Conservation (phyloP, 2,113 vertebrate species). For the Pelecanoides urinatrix region DNA sequence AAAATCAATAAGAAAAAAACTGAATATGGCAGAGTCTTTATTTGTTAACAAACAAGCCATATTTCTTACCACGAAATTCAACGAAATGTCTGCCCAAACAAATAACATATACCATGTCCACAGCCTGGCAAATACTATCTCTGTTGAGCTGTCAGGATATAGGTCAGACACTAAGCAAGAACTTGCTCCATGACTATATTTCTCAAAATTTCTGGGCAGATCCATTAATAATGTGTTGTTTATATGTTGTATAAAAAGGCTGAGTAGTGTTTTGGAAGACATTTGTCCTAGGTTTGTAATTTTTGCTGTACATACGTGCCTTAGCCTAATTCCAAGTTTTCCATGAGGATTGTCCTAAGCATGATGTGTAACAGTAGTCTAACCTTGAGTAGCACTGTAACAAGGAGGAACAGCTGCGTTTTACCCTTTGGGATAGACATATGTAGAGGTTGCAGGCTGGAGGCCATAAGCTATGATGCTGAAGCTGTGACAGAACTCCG, state of each 20-base stretch:
- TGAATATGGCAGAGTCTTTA: not conserved
- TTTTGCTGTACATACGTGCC: not conserved
- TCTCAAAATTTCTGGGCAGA: not conserved
- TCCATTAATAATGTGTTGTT: not conserved
- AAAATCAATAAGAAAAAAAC: not conserved
- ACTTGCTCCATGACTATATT: not conserved
- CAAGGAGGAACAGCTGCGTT: not conserved
- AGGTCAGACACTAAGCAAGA: not conserved
- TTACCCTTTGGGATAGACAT: not conserved
- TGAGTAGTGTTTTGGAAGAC: not conserved
- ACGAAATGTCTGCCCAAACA: not conserved
- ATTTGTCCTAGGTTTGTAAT: not conserved
- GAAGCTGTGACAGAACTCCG: not conserved
- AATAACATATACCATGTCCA: not conserved
- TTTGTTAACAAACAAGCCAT: not conserved
- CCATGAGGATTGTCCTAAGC: not conserved
- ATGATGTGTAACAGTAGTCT: not conserved
- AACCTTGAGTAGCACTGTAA: not conserved
- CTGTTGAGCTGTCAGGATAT: not conserved
- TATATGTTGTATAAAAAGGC: not conserved
- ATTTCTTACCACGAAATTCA: not conserved
- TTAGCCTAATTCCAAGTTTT: not conserved
- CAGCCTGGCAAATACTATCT: not conserved
- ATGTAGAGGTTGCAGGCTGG: not conserved
- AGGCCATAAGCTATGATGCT: not conserved